Conservation (phyloP, 2,888 invertebrate species). For the Epirrita christyi region DNA sequence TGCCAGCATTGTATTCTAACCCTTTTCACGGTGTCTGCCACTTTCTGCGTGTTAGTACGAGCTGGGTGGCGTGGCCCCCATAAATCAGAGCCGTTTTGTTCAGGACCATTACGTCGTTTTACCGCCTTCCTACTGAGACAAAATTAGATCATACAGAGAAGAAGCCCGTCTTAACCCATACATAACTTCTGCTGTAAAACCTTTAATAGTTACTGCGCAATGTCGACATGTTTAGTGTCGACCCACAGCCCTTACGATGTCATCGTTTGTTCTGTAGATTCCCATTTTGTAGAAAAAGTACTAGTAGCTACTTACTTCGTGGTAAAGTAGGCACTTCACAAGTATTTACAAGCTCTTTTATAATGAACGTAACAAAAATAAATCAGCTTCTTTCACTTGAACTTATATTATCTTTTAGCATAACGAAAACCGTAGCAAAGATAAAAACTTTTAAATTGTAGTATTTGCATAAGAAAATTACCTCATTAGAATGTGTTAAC, state of each 20-base stretch:
- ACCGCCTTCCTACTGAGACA: conserved; percentile 78
- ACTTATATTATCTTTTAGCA: conserved; percentile 31
- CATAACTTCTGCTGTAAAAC: conserved; percentile 73
- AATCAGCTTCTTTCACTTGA: conserved; percentile 27
- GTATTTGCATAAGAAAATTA: conserved; percentile 44
- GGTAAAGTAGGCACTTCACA: conserved; percentile 9
- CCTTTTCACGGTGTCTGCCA: conserved; percentile 73
- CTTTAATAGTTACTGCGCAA: conserved; percentile 66
- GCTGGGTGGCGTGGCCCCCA: conserved; percentile 69
- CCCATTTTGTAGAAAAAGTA: conserved; percentile 21
- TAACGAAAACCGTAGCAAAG: conserved; percentile 34
- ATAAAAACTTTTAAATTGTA: conserved; percentile 43
- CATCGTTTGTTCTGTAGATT: conserved; percentile 41
- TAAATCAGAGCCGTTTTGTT: conserved; percentile 79
- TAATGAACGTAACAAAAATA: conserved; percentile 15
- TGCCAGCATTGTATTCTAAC: conserved; percentile 65
- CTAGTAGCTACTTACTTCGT: conserved; percentile 6
- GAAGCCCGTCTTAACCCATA: conserved; percentile 63
- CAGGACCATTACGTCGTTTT: conserved; percentile 77
- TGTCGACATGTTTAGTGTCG: conserved; percentile 55
- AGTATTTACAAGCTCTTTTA: conserved; percentile 4
- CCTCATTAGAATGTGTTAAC: conserved; percentile 44
- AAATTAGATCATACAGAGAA: conserved; percentile 78
- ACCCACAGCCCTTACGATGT: conserved; percentile 40
- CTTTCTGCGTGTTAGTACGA: conserved; percentile 73